These are phyloP conservation scores for Nothocercus nigrocapillus DNA, from an alignment of 2,113 vertebrate genomes.

Conservation along the genomic window DNA sequence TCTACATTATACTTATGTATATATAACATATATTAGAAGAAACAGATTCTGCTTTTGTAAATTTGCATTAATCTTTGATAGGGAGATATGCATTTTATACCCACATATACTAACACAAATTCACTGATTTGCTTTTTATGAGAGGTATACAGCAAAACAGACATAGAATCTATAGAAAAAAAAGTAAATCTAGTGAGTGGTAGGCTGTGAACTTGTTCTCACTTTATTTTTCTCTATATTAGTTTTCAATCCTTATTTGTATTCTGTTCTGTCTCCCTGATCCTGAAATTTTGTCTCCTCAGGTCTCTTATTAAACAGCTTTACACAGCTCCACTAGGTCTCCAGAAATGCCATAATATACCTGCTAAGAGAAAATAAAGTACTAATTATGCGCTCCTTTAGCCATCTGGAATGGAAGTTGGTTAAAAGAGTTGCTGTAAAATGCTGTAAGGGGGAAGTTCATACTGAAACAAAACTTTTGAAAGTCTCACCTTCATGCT, in stretches of 20 bases:
- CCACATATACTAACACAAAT: not conserved
- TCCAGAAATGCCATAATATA: not conserved
- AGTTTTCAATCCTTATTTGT: conserved; percentile 57
- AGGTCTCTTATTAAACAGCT: not conserved
- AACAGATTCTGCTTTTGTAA: not conserved
- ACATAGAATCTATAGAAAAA: not conserved
- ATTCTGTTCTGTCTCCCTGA: conserved; percentile 29
- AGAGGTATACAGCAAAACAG: not conserved
- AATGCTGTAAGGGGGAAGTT: conserved; percentile 44
- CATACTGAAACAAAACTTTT: conserved; percentile 58
- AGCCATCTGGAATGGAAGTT: conserved; percentile 31
- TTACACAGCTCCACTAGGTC: conserved; percentile 8
- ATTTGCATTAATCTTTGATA: not conserved
- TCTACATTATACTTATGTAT: not conserved
- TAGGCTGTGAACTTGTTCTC: not conserved
- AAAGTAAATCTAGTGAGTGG: conserved; percentile 25
- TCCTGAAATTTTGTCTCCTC: conserved; percentile 51
- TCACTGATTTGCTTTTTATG: not conserved
- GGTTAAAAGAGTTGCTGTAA: conserved; percentile 47
- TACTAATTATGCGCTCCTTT: not conserved
- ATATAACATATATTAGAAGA: not conserved
- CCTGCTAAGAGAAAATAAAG: conserved; percentile 33
- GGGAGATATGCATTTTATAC: not conserved
- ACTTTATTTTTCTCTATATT: conserved; percentile 33
- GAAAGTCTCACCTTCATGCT: conserved; percentile 32